Conservation (phyloP, 1,140 invertebrate genomes). For the Pemphigus obesinymphae region DNA sequence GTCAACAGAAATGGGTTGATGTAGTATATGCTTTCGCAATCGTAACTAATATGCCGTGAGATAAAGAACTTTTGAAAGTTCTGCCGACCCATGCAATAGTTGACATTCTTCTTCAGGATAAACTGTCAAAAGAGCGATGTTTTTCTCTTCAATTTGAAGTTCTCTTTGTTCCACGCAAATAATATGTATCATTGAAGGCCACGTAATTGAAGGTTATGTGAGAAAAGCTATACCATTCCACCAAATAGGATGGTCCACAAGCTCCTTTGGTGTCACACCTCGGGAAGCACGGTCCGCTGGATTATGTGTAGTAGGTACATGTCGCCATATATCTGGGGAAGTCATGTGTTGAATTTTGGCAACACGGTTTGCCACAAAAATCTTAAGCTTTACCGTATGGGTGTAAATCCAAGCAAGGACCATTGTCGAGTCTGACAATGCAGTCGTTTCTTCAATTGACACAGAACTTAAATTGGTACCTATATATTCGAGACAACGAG, state of each 20-base stretch:
- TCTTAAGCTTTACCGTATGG: conserved; percentile 47
- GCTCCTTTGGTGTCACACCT: conserved; percentile 43
- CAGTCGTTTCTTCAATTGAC: background rate
- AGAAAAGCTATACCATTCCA: conserved; percentile 32
- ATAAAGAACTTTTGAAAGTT: background rate
- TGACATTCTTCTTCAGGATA: too few species aligned
- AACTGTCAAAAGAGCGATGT: background rate
- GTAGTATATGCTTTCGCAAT: background rate
- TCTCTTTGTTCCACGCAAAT: background rate
- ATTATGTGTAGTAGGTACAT: too few species aligned
- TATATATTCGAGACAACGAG: background rate
- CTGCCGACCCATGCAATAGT: background rate
- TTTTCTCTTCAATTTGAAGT: background rate
- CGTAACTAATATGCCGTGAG: background rate
- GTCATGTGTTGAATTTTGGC: conserved; percentile 49
- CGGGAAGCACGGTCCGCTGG: conserved; percentile 46
- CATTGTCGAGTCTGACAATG: conserved; percentile 42
- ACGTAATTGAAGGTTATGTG: background rate
- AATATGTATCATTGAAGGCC: background rate
- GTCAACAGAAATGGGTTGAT: background rate
- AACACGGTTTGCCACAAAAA: conserved; percentile 52
- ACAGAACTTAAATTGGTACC: background rate
- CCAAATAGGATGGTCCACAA: conserved; percentile 39
- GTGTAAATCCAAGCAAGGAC: conserved; percentile 46
- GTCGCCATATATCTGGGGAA: conserved; percentile 46